Conservation (phyloP, 1,140 invertebrate species). For the Chrysoperla carnea region DNA sequence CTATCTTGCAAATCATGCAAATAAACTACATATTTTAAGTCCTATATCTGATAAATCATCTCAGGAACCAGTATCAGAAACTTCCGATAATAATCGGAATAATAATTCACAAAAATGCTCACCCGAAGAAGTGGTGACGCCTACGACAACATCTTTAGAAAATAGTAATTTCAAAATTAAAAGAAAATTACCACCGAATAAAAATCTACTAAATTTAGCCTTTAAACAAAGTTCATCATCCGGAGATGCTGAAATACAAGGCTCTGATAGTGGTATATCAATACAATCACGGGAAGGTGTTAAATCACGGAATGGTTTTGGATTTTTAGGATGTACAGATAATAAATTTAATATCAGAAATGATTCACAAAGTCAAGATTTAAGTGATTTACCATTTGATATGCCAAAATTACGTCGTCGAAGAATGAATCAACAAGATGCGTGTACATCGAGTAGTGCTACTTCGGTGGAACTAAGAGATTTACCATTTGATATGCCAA, state of each 20-base stretch:
- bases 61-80: conserved; percentile 62
- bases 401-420: conserved; percentile 73
- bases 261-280: conserved; percentile 71
- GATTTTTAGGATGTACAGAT: background rate
- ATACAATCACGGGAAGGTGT: conserved; percentile 61
- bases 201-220: conserved; percentile 54
- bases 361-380: conserved; percentile 27
- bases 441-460: conserved; percentile 48
- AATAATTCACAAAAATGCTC: conserved; percentile 56
- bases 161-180: conserved; percentile 33
- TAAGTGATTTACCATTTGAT: conserved; percentile 66
- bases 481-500: conserved; percentile 79
- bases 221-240: conserved; percentile 37
- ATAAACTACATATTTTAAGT: conserved; percentile 66
- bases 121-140: conserved; percentile 35
- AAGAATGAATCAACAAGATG: conserved; percentile 34
- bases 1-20: conserved; percentile 42
- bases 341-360: conserved; percentile 5
- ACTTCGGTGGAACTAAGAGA: conserved; percentile 58
- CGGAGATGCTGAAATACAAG: conserved; percentile 55
- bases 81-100: conserved; percentile 58
- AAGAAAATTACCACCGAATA: conserved; percentile 48
- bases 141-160: conserved; percentile 21
- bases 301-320: conserved; percentile 37
- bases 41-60: conserved; percentile 84